Conservation (phyloP, 1,140 invertebrate species). For the Bemisia tabaci region DNA sequence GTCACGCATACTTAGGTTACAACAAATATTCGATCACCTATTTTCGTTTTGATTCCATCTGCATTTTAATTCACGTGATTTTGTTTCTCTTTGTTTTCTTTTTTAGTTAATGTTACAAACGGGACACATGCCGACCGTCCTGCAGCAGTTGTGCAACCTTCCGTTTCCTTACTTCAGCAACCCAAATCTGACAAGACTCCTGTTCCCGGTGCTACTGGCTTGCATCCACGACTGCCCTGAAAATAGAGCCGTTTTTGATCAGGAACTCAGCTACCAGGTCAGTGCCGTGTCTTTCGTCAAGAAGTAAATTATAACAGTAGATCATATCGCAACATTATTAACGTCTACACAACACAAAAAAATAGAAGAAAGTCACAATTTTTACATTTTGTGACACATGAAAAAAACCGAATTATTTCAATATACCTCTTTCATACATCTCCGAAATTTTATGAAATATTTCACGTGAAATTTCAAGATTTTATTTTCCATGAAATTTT, state of each 20-base stretch:
- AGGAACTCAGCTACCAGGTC: constrained; percentile 67
- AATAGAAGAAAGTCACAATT: too few relatives aligned
- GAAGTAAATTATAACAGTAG: too few relatives aligned
- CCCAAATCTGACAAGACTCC: constrained; percentile 49
- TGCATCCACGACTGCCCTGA: constrained; percentile 56
- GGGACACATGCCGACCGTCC: constrained; percentile 65
- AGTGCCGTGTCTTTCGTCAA: too few relatives aligned
- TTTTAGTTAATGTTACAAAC: constrained; percentile 55
- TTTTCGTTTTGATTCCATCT: not conserved
- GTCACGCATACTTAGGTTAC: too few relatives aligned
- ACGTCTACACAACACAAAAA: not conserved
- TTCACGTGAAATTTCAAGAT: too few relatives aligned
- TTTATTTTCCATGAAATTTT: too few relatives aligned
- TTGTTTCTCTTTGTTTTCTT: constrained; percentile 14
- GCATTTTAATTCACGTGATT: not conserved
- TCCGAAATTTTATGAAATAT: too few relatives aligned
- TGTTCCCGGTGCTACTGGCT: constrained; percentile 78
- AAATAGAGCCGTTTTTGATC: constrained; percentile 53
- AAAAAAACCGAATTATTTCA: not conserved
- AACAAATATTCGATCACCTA: too few relatives aligned
- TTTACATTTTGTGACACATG: not conserved
- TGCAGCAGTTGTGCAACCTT: constrained; percentile 77
- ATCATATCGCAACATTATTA: too few relatives aligned
- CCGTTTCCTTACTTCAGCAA: constrained; percentile 84
- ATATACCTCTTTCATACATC: not conserved